phyloP scores from a whole-genome alignment of 2,888 invertebrate species.

The Marasmarcha lunaedactyla region DNA sequence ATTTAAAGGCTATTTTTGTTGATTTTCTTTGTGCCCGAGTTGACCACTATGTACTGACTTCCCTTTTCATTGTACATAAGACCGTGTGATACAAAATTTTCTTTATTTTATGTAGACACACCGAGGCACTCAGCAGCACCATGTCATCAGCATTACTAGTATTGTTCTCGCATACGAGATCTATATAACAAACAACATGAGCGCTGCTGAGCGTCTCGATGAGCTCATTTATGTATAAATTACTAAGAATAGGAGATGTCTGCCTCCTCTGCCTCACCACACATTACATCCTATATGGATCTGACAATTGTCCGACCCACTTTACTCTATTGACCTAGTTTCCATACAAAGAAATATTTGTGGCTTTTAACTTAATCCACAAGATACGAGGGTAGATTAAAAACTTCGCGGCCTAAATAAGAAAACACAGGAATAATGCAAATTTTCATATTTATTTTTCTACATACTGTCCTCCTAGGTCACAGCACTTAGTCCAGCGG shows the following conservation, averaged over 20 bases:
- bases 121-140: neutral
- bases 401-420: slow-evolving; percentile 7
- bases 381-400: slow-evolving; percentile 4
- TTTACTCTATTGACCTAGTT: slow-evolving; percentile 8
- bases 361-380: slow-evolving; percentile 5
- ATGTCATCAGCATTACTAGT: neutral
- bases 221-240: neutral
- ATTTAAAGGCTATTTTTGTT: no score
- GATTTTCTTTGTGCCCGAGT: no score
- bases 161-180: neutral
- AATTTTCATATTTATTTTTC: no score
- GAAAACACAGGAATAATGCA: no score
- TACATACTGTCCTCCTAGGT: no score
- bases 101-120: neutral
- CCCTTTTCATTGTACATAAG: neutral
- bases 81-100: neutral
- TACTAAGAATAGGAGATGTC: neutral
- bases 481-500: no score
- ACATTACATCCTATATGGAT: slow-evolving; percentile 8
- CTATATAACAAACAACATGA: neutral
- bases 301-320: slow-evolving; percentile 6
- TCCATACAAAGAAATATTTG: slow-evolving; percentile 6
- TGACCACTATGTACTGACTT: neutral
- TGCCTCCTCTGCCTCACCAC: slow-evolving; percentile 11
- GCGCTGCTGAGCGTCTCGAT: neutral